These are phyloP conservation scores for Illadopsis cleaveri DNA, from an alignment of 2,113 vertebrate species.

Conservation along the genomic window DNA sequence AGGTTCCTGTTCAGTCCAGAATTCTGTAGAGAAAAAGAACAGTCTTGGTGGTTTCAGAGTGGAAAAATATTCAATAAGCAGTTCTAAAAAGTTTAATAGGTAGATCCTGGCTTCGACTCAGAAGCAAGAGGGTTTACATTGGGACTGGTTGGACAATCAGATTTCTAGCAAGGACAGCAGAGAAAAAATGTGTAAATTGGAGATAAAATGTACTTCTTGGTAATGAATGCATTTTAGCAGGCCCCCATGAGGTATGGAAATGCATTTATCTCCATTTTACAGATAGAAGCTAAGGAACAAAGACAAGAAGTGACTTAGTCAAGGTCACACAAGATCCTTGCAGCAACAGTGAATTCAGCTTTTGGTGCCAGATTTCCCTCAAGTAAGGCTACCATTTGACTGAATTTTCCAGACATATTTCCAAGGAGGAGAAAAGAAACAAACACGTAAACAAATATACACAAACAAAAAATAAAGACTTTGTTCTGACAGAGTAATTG, in stretches of 20 bases:
- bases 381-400: background rate
- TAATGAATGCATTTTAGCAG: conserved; percentile 43
- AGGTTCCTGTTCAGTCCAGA: background rate
- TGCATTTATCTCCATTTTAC: conserved; percentile 59
- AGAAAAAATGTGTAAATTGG: conserved; percentile 42
- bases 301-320: conserved; percentile 38
- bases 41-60: background rate
- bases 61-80: background rate
- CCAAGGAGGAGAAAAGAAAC: background rate
- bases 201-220: conserved; percentile 46
- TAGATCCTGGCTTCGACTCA: background rate
- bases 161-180: conserved; percentile 31
- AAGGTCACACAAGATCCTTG: conserved; percentile 27
- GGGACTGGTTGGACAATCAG: conserved; percentile 3
- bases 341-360: background rate
- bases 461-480: background rate
- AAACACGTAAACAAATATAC: background rate
- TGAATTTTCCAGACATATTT: background rate
- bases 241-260: conserved; percentile 52
- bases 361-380: background rate
- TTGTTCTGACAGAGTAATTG: background rate
- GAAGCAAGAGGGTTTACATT: background rate
- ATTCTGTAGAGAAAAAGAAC: background rate
- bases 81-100: background rate
- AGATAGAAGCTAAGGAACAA: conserved; percentile 44